Percentiles rank a stretch among this genome's conserved stretches.
phyloP scores from a whole-genome alignment of 1,140 invertebrate genomes.

The Pseudomyrmex pallidus region DNA sequence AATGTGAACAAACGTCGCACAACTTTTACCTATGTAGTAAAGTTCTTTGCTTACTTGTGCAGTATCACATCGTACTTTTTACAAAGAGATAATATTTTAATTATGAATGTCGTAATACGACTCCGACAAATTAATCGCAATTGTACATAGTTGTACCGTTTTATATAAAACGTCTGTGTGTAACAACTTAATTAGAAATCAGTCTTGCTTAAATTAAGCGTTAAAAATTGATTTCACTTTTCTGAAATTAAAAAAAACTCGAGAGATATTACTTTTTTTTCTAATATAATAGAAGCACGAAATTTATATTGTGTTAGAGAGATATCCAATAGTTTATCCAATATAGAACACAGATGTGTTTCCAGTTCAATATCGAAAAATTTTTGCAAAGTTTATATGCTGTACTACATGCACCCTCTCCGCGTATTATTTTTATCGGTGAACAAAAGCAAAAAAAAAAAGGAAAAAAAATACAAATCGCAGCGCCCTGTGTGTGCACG shows the following conservation, averaged over 20 bases:
- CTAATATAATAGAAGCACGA: neutral
- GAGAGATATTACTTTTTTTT: neutral
- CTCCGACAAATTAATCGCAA: too few species aligned
- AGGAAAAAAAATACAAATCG: conserved; percentile 8
- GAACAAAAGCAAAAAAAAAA: conserved; percentile 9
- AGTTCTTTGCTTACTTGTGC: conserved; percentile 10
- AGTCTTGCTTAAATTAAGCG: conserved; percentile 4
- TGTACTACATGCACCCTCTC: neutral
- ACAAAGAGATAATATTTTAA: neutral
- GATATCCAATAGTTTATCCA: conserved; percentile 6
- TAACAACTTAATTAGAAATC: conserved; percentile 9
- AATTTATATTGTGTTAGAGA: conserved; percentile 9
- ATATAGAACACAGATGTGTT: conserved; percentile 10
- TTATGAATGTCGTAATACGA: neutral
- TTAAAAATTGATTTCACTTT: neutral
- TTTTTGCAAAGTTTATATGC: neutral
- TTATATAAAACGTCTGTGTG: neutral
- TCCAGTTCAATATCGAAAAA: conserved; percentile 19
- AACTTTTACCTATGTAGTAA: conserved; percentile 9
- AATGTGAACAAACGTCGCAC: neutral
- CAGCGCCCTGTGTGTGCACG: conserved; percentile 17
- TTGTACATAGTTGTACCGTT: conserved; percentile 14
- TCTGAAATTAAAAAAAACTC: neutral
- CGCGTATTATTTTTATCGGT: neutral
- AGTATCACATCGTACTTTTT: conserved; percentile 39